Evolutionary conservation across 2,888 invertebrate genomes (phyloP), one percentile per base, ranked within the genome.

Genomic region (Nycteola revayana): DNA sequence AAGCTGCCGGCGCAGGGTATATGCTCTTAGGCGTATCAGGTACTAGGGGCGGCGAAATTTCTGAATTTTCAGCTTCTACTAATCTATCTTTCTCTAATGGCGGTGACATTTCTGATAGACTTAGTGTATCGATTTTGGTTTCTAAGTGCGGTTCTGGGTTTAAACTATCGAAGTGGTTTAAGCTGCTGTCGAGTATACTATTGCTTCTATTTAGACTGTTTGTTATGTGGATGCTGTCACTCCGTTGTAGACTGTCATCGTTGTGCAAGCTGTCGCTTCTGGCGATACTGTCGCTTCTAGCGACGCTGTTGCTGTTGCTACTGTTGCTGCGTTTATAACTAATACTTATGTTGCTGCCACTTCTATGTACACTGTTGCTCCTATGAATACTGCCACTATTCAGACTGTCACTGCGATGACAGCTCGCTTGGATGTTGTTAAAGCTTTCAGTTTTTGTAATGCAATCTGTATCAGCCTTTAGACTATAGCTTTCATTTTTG

Each of bases 41-140:
- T 11, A 75, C 66, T 10, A 81, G 44, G 0, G 82, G 74, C n/a
- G 80, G 75, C 1, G 82, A 79, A 6, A 62, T 51, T 7, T 73
- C 73, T 0, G 68, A 72, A 5, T 33, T 54, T 17, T 49, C 55
- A 9, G 44, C 47, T 32, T 66, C 50, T 25, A 61, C 46, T 21
- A 34, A 9, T 32, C 39, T 53, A 3, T 53, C 43, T 10, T 66
- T 70, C 35, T 75, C 74, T 10, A 75, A 47, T 3, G 75, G 71
- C 7, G 76, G 79, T n/a, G 84, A 81, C 7, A 71, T 46, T 17
- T 84, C 82, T 0, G 80, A 75, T 17, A 77, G 43, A 39, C 73
- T 79, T n/a, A 75, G 40, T 7, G 66, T 63, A 37, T 74, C 74
- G 14, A 73, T 45, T 39, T 72, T 73, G 17, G 53, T 53, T 29